Evolutionary conservation across 2,888 invertebrate species (phyloP).

Genomic region (Auanema freiburgensis): DNA sequence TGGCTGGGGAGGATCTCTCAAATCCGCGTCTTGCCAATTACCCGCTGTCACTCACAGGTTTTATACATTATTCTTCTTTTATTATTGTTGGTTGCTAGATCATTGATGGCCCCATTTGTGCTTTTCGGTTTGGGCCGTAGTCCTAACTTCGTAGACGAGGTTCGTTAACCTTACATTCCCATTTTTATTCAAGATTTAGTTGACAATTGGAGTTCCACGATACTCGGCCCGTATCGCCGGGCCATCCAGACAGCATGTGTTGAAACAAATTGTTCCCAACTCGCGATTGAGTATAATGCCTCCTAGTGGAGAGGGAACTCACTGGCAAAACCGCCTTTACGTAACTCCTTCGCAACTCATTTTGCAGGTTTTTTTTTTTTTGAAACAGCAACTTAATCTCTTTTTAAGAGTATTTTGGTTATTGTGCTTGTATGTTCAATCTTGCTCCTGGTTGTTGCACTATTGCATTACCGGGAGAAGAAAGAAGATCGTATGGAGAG

Average conservation of each 20-base stretch:
- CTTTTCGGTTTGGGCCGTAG: slow-evolving; percentile 96
- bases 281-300: slow-evolving; percentile 96
- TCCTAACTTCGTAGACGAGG: slow-evolving; percentile 82
- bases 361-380: slow-evolving; percentile 33
- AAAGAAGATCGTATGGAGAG: slow-evolving; percentile 59
- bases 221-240: slow-evolving; percentile 28
- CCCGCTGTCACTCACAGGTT: slow-evolving; percentile 13
- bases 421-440: slow-evolving; percentile 57
- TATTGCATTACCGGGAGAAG: slow-evolving; percentile 58
- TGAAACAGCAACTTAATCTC: too few relatives aligned
- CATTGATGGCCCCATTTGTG: slow-evolving; percentile 90
- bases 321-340: slow-evolving; percentile 60
- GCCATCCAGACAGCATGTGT: slow-evolving; percentile 32
- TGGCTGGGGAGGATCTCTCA: slow-evolving; percentile 43
- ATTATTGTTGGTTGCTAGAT: slow-evolving; percentile 65
- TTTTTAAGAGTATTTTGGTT: slow-evolving; percentile 41
- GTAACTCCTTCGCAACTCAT: slow-evolving; percentile 62
- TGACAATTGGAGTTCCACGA: slow-evolving; percentile 39
- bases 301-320: slow-evolving; percentile 66
- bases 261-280: slow-evolving; percentile 77
- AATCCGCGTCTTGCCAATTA: slow-evolving; percentile 52
- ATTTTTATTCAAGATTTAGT: slow-evolving; percentile 66
- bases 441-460: slow-evolving; percentile 52
- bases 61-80: neutral
- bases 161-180: slow-evolving; percentile 24